phyloP scores from a whole-genome alignment of 1,140 invertebrate genomes.

The Babylonia areolata region DNA sequence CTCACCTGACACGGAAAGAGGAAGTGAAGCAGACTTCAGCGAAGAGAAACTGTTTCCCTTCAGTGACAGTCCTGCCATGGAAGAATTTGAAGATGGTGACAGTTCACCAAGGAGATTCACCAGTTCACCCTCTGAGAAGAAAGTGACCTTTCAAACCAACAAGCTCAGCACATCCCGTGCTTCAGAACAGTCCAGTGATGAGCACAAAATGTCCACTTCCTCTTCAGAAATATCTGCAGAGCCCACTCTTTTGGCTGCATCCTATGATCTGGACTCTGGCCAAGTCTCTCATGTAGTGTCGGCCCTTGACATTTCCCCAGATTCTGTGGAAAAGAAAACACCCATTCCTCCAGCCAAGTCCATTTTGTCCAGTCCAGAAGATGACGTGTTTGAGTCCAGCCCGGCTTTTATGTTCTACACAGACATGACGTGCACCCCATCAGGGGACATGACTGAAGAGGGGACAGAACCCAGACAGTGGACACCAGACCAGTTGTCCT shows the following conservation, averaged over 20 bases:
- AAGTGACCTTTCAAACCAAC: constrained; percentile 69
- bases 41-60: constrained; percentile 68
- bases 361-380: constrained; percentile 74
- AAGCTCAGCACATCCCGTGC: constrained; percentile 39
- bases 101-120: constrained; percentile 44
- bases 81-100: constrained; percentile 60
- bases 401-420: constrained; percentile 61
- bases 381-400: constrained; percentile 79
- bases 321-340: constrained; percentile 71
- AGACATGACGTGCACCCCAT: constrained; percentile 41
- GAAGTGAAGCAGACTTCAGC: constrained; percentile 67
- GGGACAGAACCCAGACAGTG: constrained; percentile 52
- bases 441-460: constrained; percentile 1
- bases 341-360: constrained; percentile 65
- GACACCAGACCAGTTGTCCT: too few relatives aligned
- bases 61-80: constrained; percentile 58
- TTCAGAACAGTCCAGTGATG: constrained; percentile 63
- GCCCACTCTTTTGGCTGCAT: constrained; percentile 73
- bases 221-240: constrained; percentile 71
- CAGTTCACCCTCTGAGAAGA: constrained; percentile 57
- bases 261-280: constrained; percentile 74
- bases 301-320: constrained; percentile 72
- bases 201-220: constrained; percentile 72
- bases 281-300: constrained; percentile 72
- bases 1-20: too few relatives aligned